Evolutionary conservation across 2,113 vertebrate species (phyloP).

Genomic region (rat (Rattus norvegicus)): GRCr8 NC_086024.1:34620501-34621000

Average conservation of each 20-base stretch:
- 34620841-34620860: not conserved
- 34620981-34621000: not conserved
- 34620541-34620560: not conserved
- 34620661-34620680: not conserved
- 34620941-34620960: not conserved
- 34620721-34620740: not conserved
- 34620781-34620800: fast-evolving
- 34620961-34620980: not conserved
- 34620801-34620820: not conserved
- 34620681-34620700: not conserved
- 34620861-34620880: no score
- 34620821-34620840: not conserved
- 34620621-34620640: not conserved
- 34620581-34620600: not conserved
- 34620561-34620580: not conserved
- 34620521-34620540: not conserved
- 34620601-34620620: not conserved
- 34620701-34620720: not conserved
- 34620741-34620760: not conserved
- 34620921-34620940: not conserved
- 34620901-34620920: not conserved
- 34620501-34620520: not conserved
- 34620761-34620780: not conserved
- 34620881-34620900: not conserved
- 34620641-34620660: not conserved